Conservation (phyloP, 2,888 invertebrate genomes). For the Chrysomela aeneicollis region DNA sequence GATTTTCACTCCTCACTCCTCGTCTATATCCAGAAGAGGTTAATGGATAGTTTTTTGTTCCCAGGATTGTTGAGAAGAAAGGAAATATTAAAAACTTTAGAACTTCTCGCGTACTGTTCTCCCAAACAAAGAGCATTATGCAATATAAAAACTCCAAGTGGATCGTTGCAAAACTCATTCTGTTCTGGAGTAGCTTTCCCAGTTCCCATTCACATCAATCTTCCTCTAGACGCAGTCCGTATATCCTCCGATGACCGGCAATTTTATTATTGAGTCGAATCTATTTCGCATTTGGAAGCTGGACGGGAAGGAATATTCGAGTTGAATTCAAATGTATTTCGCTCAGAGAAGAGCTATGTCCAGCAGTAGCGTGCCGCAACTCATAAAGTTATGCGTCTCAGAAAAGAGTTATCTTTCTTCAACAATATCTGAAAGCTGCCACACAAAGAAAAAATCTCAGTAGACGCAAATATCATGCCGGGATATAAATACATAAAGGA, state of each 20-base stretch:
- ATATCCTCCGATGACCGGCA: slow-evolving; percentile 1
- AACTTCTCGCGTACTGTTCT: background rate
- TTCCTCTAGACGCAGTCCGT: background rate
- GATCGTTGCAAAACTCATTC: background rate
- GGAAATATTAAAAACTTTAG: background rate
- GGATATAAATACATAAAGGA: too few relatives aligned
- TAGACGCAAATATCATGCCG: too few relatives aligned
- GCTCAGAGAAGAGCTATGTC: background rate
- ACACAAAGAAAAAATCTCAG: too few relatives aligned
- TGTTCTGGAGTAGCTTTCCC: background rate
- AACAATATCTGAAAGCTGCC: too few relatives aligned
- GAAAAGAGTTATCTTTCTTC: too few relatives aligned
- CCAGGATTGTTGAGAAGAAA: background rate
- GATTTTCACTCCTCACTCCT: too few relatives aligned
- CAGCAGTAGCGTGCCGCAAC: too few relatives aligned
- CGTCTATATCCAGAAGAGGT: background rate
- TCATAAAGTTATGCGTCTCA: too few relatives aligned
- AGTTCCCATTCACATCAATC: slow-evolving; percentile 3
- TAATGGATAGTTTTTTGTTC: background rate
- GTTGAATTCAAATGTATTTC: slow-evolving; percentile 1
- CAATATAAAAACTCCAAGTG: slow-evolving; percentile 3
- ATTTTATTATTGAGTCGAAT: slow-evolving; percentile 2
- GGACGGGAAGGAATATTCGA: background rate
- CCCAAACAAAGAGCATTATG: background rate
- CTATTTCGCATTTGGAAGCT: background rate